Evolutionary conservation across 2,797 vertebrate genomes (phyloP).

Genomic region (Carapus acus): DNA sequence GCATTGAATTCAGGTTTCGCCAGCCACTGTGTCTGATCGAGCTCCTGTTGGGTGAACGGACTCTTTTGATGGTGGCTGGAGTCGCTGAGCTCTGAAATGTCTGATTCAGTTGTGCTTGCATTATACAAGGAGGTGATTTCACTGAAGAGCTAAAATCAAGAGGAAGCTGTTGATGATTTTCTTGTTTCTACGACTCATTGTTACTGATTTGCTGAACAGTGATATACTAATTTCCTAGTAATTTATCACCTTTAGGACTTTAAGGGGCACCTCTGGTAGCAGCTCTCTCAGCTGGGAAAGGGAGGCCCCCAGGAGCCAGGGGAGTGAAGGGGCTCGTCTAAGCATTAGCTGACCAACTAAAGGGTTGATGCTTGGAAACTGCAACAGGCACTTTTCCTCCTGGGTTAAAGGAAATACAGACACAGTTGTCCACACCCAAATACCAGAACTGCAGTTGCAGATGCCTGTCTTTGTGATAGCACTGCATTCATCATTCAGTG

Average conservation of each 20-base stretch:
- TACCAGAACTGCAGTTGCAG: too few relatives aligned
- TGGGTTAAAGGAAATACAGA: slow-evolving; percentile 45
- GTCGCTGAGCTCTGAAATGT: slow-evolving; percentile 25
- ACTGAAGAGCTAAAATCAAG: slow-evolving; percentile 79
- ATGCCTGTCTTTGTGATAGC: too few relatives aligned
- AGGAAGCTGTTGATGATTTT: background rate
- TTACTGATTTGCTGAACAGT: background rate
- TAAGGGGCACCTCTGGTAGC: slow-evolving; percentile 83
- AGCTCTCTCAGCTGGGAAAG: slow-evolving; percentile 75
- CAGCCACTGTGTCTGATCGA: background rate
- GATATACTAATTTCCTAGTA: background rate
- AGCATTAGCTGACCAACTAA: slow-evolving; percentile 87
- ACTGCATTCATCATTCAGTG: too few relatives aligned
- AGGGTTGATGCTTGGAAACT: slow-evolving; percentile 85
- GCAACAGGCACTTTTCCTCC: slow-evolving; percentile 78
- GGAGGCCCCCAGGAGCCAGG: slow-evolving; percentile 76
- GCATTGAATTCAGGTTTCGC: slow-evolving; percentile 17
- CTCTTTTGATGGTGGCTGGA: slow-evolving; percentile 19
- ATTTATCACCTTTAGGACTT: slow-evolving; percentile 87
- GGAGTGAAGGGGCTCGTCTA: slow-evolving; percentile 71
- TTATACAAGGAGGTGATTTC: slow-evolving; percentile 74
- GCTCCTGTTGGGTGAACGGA: slow-evolving; percentile 1
- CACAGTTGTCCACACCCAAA: too few relatives aligned
- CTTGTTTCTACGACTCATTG: too few relatives aligned
- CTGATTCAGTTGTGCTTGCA: slow-evolving; percentile 31